Evolutionary conservation across 2,888 invertebrate species (phyloP).

Genomic region (Sarcophaga rosellei): DNA sequence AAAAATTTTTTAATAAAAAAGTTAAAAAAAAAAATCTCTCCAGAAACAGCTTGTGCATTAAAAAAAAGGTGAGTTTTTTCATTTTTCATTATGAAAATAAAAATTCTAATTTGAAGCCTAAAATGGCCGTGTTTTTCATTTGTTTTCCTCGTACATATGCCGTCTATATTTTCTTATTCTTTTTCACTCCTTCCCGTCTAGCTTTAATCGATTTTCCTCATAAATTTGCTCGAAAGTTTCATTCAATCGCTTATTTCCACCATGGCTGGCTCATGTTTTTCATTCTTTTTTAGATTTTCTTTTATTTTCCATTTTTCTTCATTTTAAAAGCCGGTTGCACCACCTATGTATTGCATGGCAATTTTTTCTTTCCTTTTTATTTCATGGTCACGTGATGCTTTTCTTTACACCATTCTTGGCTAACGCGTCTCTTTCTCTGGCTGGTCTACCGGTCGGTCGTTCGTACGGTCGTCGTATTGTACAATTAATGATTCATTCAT

Average conservation of each 20-base stretch:
- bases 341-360: background rate
- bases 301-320: background rate
- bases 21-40: background rate
- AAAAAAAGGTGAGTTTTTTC: no score
- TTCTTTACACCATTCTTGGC: constrained; percentile 17
- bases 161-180: no score
- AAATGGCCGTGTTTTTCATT: no score
- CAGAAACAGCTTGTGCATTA: background rate
- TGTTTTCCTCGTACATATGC: no score
- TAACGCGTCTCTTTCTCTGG: background rate
- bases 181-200: constrained; percentile 25
- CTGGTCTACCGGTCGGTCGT: background rate
- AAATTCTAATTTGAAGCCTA: no score
- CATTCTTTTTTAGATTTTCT: constrained; percentile 14
- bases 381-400: constrained; percentile 55
- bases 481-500: background rate
- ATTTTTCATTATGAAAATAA: no score
- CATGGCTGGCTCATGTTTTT: background rate
- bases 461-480: background rate
- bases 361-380: constrained; percentile 13
- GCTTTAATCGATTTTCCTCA: constrained; percentile 65
- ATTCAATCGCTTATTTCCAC: constrained; percentile 2
- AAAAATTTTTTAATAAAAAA: background rate
- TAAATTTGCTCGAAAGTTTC: constrained; percentile 1
- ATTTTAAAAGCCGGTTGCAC: constrained; percentile 41